phyloP scores from a whole-genome alignment of 2,797 vertebrate genomes.

The Sebastes matsubarae region DNA sequence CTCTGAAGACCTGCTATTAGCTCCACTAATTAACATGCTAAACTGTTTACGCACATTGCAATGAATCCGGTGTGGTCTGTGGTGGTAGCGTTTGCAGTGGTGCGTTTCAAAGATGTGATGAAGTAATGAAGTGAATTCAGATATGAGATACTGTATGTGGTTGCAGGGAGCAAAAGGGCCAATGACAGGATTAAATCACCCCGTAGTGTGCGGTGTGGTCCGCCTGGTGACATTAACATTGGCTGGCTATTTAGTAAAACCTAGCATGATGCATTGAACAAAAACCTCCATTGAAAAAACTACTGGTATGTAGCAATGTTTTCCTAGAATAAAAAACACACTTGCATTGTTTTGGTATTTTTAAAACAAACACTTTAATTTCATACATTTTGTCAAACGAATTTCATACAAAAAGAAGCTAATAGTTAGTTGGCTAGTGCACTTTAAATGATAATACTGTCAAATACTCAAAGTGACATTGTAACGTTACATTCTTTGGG shows the following conservation, averaged over 20 bases:
- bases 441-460: conserved; percentile 53
- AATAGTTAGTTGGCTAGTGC: conserved; percentile 33
- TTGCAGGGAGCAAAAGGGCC: neutral
- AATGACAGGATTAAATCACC: neutral
- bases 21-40: neutral
- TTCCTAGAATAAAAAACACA: neutral
- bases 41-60: neutral
- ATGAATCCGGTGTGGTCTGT: neutral
- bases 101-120: neutral
- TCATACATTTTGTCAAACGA: conserved; percentile 27
- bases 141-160: neutral
- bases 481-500: conserved; percentile 43
- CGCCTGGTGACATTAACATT: conserved; percentile 1
- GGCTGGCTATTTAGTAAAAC: conserved; percentile 19
- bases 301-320: neutral
- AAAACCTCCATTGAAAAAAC: neutral
- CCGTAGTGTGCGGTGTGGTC: conserved; percentile 7
- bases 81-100: neutral
- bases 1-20: too few species aligned
- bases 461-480: conserved; percentile 45
- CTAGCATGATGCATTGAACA: neutral
- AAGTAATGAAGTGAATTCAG: too few species aligned
- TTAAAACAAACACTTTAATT: conserved; percentile 23
- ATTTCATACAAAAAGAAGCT: conserved; percentile 42
- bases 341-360: neutral